Base-by-base conservation (phyloP, 2,888 invertebrate genomes). In the Sisyra nigra region DNA sequence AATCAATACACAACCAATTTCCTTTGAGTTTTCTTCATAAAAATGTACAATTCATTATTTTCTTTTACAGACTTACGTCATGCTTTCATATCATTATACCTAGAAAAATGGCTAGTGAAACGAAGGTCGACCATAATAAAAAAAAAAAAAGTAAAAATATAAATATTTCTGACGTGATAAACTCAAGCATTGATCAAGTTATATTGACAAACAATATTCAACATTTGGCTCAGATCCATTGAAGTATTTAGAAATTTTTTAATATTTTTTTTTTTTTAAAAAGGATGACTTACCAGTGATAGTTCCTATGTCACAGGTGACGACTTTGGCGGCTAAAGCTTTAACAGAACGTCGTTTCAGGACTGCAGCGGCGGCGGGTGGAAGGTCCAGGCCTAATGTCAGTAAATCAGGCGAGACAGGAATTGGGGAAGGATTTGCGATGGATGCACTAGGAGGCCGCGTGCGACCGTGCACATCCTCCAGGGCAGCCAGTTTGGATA, bases 401-500 rank as follows among this genome's bases (percentile, higher is more conserved):
- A 47, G 45, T 44, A 57, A 5, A 24, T 24, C 14, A 33, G 14
- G 33, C 2, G 49, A 48, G 52, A 46, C 54, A 49, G 46, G 57
- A 50, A 45, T 66, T 65, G 53, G 48, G 50, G 47, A 48, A 45
- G 49, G 53, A 58, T 59, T 63, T 70, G 65, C 66, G 63, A 57
- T 63, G 62, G 60, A 68, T 7, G 38, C 15, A 11, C 18, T 65
- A 67, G 72, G 60, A 67, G 78, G 71, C 72, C 72, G 71, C 70
- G 74, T 74, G 68, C 76, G 72, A 71, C 72, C 76, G 56, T 55
- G 34, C 69, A 62, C 75, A 76, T 78, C 76, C 72, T 76, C 75
- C 67, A 75, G 72, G 78, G 77, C 74, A 75, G 80, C 81, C 81
- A 81, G 81, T 71, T 81, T 40, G 80, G 72, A 71, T 65, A 57